Base-by-base conservation (phyloP, 2,888 invertebrate species). In the Sthenelais limicola region DNA sequence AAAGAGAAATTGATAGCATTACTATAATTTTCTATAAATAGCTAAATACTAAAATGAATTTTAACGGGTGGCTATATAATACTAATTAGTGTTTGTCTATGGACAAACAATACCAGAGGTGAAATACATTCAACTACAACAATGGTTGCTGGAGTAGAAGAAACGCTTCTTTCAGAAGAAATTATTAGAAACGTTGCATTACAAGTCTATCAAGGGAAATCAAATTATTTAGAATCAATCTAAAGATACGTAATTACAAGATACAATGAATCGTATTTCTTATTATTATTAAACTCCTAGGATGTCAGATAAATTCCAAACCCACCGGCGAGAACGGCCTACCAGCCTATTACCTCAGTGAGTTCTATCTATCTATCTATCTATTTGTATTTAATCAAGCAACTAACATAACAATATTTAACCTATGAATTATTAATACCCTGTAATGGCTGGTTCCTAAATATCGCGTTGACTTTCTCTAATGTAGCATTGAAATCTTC, bases 401-500 rank as follows among this genome's bases (percentile, higher is more conserved):
- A n/a, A n/a, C n/a, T n/a, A n/a, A n/a, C n/a, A n/a, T n/a, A n/a
- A n/a, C n/a, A n/a, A n/a, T n/a, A n/a, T n/a, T n/a, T n/a, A n/a
- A n/a, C n/a, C n/a, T n/a, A n/a, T n/a, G n/a, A 18, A 43, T 43
- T 18, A 15, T 9, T 43, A 9, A 12, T 68, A 74, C 74, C 74
- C 35, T 32, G 74, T 3, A 74, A 33, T 18, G 74, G 74, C 18
- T 68, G 24, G n/a, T 72, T 18, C 21, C 68, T 15, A 3, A 74
- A 67, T 28, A 70, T 58, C n/a, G 70, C 66, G 38, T 75, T 75
- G n/a, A 75, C 9, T 28, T 71, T 62, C 38, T 49, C 33, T 12
- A 75, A 47, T 1, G 75, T 73, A 9, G 49, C 32, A 7, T 56
- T 67, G 54, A 73, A 75, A 7, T 67, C 35, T 9, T 75, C 75